A percentile compares a stretch with the other conserved stretches of the same genome.
These are phyloP conservation scores for Prochilodus magdalenae DNA, from an alignment of 2,113 vertebrate genomes.

Conservation along the genomic window DNA sequence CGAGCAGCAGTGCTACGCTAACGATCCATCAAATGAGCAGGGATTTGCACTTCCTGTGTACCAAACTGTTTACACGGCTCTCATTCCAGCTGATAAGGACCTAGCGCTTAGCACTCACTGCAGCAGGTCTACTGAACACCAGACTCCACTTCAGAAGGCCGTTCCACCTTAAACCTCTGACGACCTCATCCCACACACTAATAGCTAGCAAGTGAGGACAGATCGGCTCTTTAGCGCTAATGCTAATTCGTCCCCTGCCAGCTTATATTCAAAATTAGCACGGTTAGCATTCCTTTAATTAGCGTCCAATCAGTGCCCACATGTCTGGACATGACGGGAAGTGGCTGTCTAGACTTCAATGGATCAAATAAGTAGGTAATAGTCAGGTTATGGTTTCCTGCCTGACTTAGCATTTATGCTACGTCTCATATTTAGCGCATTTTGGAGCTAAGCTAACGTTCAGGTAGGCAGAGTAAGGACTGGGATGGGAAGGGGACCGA, in stretches of 20 bases:
- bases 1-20: background rate
- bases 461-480: background rate
- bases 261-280: background rate
- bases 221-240: background rate
- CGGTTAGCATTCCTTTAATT: background rate
- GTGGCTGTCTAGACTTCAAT: background rate
- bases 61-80: conserved; percentile 2
- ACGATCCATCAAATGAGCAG: conserved; percentile 20
- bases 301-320: background rate
- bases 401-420: too few species aligned
- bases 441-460: background rate
- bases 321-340: background rate
- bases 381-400: too few species aligned
- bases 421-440: too few species aligned
- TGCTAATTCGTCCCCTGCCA: background rate
- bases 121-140: too few species aligned
- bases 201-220: too few species aligned
- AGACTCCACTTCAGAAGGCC: too few species aligned
- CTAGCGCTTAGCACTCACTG: too few species aligned
- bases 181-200: background rate
- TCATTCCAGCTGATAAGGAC: background rate
- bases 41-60: conserved; percentile 36
- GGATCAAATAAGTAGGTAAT: background rate
- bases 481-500: background rate
- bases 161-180: background rate